These are phyloP conservation scores for Premnoplex brunnescens DNA, from an alignment of 2,797 vertebrate species.

Conservation along the genomic window DNA sequence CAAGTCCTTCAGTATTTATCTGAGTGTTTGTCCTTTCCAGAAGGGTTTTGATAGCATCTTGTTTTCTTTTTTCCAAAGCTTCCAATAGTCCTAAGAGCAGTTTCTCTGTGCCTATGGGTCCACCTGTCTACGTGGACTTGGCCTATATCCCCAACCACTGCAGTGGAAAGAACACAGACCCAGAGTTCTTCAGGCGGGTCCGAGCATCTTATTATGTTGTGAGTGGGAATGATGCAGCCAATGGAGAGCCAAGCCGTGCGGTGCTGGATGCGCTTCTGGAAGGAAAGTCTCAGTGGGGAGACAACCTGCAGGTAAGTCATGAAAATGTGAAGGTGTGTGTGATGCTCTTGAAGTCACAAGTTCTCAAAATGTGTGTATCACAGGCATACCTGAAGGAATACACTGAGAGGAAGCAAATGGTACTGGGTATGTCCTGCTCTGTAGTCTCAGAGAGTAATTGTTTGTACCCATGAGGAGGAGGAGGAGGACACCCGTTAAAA, in stretches of 20 bases:
- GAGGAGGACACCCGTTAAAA: not conserved
- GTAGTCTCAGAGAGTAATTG: not conserved
- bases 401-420: not conserved
- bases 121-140: slow-evolving; percentile 94
- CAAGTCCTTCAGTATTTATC: not conserved
- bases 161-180: slow-evolving; percentile 96
- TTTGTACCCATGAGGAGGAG: not conserved
- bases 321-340: not conserved
- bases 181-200: slow-evolving; percentile 94
- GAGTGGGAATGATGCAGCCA: slow-evolving; percentile 91
- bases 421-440: not conserved
- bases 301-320: slow-evolving; percentile 91
- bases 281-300: slow-evolving; percentile 97
- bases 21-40: not conserved
- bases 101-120: slow-evolving; percentile 76
- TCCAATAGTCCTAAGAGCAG: slow-evolving; percentile 81
- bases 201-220: slow-evolving; percentile 96
- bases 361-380: not conserved
- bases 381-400: not conserved
- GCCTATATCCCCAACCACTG: slow-evolving; percentile 99
- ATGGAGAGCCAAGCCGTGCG: slow-evolving; percentile 89
- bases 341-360: not conserved
- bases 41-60: slow-evolving; percentile 14
- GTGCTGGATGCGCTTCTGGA: slow-evolving; percentile 94
- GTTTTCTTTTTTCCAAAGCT: slow-evolving; percentile 44